These are phyloP conservation scores for Listronotus bonariensis DNA, from an alignment of 1,140 invertebrate species.

Conservation along the genomic window DNA sequence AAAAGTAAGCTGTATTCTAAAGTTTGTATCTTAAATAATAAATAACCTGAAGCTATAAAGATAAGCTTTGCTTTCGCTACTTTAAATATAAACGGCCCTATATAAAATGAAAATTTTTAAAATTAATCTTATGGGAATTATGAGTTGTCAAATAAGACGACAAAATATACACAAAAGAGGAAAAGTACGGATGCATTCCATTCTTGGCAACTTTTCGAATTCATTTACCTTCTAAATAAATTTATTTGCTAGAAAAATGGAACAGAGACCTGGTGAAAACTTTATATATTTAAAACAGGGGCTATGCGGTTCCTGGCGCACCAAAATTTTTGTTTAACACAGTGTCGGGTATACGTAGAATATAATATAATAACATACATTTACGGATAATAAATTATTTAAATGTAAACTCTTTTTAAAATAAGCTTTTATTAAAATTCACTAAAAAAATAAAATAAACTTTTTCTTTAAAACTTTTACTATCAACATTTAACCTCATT, in stretches of 20 bases:
- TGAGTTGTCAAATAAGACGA: conserved; percentile 24
- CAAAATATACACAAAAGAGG: conserved; percentile 21
- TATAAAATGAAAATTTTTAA: conserved; percentile 25
- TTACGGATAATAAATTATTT: too few species aligned
- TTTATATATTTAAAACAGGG: neutral
- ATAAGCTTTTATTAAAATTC: too few species aligned
- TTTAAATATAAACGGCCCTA: conserved; percentile 24
- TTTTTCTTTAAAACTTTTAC: too few species aligned
- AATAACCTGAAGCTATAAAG: conserved; percentile 20
- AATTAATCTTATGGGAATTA: conserved; percentile 22
- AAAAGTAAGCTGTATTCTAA: conserved; percentile 12
- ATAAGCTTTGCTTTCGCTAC: conserved; percentile 17
- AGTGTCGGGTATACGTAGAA: too few species aligned
- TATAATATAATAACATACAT: too few species aligned
- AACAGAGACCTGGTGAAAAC: neutral
- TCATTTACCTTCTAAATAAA: conserved; percentile 14
- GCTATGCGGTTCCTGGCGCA: too few species aligned
- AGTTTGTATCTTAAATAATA: conserved; percentile 25
- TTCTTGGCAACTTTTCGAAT: conserved; percentile 11
- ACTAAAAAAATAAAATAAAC: too few species aligned
- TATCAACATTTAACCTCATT: too few species aligned
- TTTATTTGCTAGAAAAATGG: conserved; percentile 16
- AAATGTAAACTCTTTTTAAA: too few species aligned
- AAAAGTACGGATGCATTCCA: conserved; percentile 12
- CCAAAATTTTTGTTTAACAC: too few species aligned